Evolutionary conservation across 2,888 invertebrate genomes (phyloP).

Genomic region (Macrophya annulata): DNA sequence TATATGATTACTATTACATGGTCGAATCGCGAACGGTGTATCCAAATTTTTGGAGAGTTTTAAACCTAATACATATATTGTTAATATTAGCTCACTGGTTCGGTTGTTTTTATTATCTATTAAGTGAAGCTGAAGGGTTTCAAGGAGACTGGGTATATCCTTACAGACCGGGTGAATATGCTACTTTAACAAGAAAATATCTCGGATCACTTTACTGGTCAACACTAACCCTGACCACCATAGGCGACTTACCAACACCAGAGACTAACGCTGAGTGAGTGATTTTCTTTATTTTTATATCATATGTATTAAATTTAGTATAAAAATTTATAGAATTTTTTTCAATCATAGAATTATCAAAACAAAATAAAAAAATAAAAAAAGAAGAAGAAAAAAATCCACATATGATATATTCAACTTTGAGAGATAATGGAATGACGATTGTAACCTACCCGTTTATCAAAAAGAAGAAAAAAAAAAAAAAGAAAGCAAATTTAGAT

Average conservation of each 20-base stretch:
- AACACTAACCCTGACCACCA: conserved; percentile 96
- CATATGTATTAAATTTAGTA: background rate
- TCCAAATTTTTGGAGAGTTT: conserved; percentile 97
- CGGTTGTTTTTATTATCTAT: conserved; percentile 97
- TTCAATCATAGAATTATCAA: background rate
- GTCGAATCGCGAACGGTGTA: conserved; percentile 97
- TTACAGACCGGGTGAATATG: conserved; percentile 93
- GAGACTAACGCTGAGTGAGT: conserved; percentile 98
- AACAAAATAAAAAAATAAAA: background rate
- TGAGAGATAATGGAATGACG: conserved; percentile 18
- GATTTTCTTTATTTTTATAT: conserved; percentile 41
- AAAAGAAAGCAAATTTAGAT: background rate
- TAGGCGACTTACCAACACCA: conserved; percentile 97
- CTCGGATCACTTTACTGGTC: conserved; percentile 98
- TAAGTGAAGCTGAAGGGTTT: conserved; percentile 95
- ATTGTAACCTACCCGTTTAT: no score
- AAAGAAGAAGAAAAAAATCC: no score
- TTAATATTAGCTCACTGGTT: conserved; percentile 98
- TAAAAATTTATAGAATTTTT: background rate
- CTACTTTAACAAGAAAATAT: conserved; percentile 95
- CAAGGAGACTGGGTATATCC: conserved; percentile 96
- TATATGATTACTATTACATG: conserved; percentile 96
- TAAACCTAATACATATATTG: conserved; percentile 96
- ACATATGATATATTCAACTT: background rate
- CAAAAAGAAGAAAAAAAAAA: background rate